These are phyloP conservation scores for Latheticus oryzae DNA, from an alignment of 2,888 invertebrate genomes.

Conservation along the genomic window DNA sequence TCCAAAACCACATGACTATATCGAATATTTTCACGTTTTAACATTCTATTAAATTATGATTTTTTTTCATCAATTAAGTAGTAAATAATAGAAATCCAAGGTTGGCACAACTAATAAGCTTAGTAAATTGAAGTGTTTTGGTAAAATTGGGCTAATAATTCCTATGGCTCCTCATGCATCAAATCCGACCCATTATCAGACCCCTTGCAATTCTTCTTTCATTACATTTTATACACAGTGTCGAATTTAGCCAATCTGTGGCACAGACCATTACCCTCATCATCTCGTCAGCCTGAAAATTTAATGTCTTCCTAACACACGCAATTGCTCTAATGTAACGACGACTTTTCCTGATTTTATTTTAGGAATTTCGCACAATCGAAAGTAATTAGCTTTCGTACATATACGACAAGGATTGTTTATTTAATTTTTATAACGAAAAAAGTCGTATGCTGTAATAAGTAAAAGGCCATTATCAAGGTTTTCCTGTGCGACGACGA, in stretches of 20 bases:
- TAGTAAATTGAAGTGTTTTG: too few species aligned
- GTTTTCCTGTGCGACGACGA: slow-evolving; percentile 32
- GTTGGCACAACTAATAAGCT: too few species aligned
- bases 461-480: slow-evolving; percentile 38
- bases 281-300: slow-evolving; percentile 63
- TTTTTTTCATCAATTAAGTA: slow-evolving; percentile 6
- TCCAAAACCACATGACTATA: slow-evolving; percentile 4
- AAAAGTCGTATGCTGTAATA: slow-evolving; percentile 14
- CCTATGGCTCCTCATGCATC: slow-evolving; percentile 12
- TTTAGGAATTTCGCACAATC: too few species aligned
- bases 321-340: slow-evolving; percentile 62
- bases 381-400: background rate
- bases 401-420: too few species aligned
- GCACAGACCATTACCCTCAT: slow-evolving; percentile 64
- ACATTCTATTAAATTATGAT: slow-evolving; percentile 1
- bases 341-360: slow-evolving; percentile 5
- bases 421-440: too few species aligned
- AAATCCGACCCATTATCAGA: slow-evolving; percentile 28
- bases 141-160: too few species aligned
- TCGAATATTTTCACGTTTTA: slow-evolving; percentile 3
- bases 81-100: slow-evolving; percentile 2
- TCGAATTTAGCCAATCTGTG: slow-evolving; percentile 62
- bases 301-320: slow-evolving; percentile 64
- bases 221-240: slow-evolving; percentile 53
- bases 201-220: slow-evolving; percentile 49